phyloP scores from a whole-genome alignment of 2,113 vertebrate species.

The Rhipidura dahli region DNA sequence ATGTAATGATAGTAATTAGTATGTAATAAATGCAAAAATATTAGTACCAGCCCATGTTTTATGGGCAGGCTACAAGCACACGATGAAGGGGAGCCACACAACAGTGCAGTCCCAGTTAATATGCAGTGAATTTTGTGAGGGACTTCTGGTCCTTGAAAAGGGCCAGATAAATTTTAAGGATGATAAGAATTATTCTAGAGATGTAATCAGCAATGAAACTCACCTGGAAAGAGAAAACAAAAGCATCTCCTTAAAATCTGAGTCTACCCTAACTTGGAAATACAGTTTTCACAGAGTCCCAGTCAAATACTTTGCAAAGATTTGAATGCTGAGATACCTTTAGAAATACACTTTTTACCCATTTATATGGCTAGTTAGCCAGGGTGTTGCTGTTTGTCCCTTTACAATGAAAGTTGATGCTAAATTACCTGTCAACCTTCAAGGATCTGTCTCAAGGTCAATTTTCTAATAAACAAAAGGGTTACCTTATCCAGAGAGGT shows the following conservation, averaged over 20 bases:
- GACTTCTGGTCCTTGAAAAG: not conserved
- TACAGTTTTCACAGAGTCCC: not conserved
- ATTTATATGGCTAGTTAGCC: not conserved
- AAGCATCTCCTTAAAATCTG: not conserved
- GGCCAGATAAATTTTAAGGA: not conserved
- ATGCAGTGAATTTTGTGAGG: not conserved
- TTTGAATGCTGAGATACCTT: not conserved
- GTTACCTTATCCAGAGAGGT: not conserved
- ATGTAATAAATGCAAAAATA: not conserved
- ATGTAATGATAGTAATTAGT: not conserved
- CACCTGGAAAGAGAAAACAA: not conserved
- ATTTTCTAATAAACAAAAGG: not conserved
- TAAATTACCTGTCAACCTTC: not conserved
- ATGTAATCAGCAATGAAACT: not conserved
- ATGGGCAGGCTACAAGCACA: not conserved
- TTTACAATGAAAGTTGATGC: not conserved
- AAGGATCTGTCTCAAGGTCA: not conserved
- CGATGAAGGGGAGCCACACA: not conserved
- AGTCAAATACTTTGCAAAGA: not conserved
- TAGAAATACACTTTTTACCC: not conserved
- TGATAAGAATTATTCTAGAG: not conserved
- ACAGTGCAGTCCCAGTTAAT: not conserved
- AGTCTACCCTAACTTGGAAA: not conserved
- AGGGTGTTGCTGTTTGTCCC: not conserved
- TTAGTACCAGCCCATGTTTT: not conserved